Evolutionary conservation across 2,113 vertebrate species (phyloP), one percentile per base, ranked within the genome.

Genomic region (Prolemur simus): DNA sequence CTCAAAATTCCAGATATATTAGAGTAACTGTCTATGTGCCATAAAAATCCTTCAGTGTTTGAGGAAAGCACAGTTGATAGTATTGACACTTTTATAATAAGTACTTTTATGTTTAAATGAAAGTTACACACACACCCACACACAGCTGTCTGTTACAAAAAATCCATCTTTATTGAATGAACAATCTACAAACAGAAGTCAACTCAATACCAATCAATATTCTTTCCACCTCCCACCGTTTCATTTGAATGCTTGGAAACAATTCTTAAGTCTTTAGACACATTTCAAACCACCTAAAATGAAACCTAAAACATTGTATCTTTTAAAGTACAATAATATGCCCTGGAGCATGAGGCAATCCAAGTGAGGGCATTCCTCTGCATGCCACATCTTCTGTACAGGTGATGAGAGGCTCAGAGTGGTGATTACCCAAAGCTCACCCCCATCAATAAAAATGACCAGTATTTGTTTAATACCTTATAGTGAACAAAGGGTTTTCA

Each of bases 81-180:
- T 49, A 54, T 25, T 74, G 60, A 95, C 18, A 47, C 11, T 91
- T 95, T 91, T 66, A 69, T 34, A 88, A 69, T 74, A 89, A 85
- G 37, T 60, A 76, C 81, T 95, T 94, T 93, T 60, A 66, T 81
- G 49, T 87, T 68, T 85, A 91, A 85, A 89, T 91, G 52, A 87
- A 92, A 94, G 23, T 81, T 87, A 95, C 47, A 91, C 29, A 81
- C 29, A 54, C 90, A 81, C 85, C 85, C 88, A 63, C 81, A 96
- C 17, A 54, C 83, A 97, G 37, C 32, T 89, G 82, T 88, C 68
- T 64, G n/a, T 92, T 77, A 93, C 69, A 89, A 81, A 95, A 91
- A 92, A 49, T 25, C 39, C 6, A 34, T 69, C 87, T 95, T 89
- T 87, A 81, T 14, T 97, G 90, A 98, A 97, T 88, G 81, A 94